These are phyloP conservation scores for Bucorvus abyssinicus DNA, from an alignment of 2,797 vertebrate genomes.

Conservation along the genomic window DNA sequence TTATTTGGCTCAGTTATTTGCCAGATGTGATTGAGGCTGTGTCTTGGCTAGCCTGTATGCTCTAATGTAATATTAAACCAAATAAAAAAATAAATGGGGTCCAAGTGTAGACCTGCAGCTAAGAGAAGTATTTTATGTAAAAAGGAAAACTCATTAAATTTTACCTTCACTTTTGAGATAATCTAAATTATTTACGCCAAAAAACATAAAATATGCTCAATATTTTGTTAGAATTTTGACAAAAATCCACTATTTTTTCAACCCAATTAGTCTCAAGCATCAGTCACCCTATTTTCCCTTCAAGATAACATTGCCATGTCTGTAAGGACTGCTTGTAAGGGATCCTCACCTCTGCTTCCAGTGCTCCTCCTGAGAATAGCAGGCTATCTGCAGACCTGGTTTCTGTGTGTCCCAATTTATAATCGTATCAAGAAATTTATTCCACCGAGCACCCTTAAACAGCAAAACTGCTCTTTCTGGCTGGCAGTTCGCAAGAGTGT, in stretches of 20 bases:
- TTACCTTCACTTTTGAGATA: background rate
- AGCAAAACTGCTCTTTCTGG: background rate
- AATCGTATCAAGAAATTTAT: background rate
- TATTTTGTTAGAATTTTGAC: background rate
- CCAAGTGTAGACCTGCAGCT: slow-evolving; percentile 11
- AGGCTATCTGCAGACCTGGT: background rate
- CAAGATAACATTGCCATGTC: background rate
- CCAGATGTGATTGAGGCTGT: slow-evolving; percentile 26
- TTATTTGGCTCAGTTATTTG: slow-evolving; percentile 26
- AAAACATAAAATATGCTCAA: background rate
- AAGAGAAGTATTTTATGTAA: background rate
- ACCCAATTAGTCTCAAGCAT: background rate
- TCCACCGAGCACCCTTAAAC: background rate
- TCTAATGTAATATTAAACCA: slow-evolving; percentile 18
- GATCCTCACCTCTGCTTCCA: background rate
- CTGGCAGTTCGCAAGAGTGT: background rate
- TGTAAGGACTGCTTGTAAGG: background rate
- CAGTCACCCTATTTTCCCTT: background rate
- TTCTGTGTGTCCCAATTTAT: background rate
- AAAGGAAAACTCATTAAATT: background rate
- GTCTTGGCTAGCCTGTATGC: slow-evolving; percentile 11
- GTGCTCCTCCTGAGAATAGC: background rate
- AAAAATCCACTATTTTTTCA: background rate
- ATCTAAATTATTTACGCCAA: background rate
- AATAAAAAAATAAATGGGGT: background rate